Evolutionary conservation across 1,140 invertebrate genomes (phyloP), one percentile per base, ranked within the genome.

Genomic region (Penaeus chinensis): DNA sequence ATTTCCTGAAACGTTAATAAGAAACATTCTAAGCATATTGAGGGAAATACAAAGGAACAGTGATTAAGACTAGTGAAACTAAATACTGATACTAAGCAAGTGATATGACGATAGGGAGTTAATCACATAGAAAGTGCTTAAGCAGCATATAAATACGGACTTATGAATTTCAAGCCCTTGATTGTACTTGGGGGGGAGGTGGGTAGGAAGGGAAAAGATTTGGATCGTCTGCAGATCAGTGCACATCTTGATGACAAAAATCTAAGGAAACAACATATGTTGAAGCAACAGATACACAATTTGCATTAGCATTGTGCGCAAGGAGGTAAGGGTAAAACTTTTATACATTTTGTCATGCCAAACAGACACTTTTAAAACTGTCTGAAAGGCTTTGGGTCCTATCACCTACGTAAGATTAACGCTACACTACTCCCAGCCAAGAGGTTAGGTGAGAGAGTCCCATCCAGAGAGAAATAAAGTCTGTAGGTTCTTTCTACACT

Each of bases 371-470:
- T 76, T 27, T 19, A 82, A 87, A 62, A 42, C 74, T 63, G 85
- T 71, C 78, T 74, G 69, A 71, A 81, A 83, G 79, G 80, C 80
- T 62, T 87, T 62, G 80, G 86, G 71, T 87, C 84, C 80, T 87
- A 87, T 82, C 80, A 82, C 86, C 80, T 87, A 87, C 61, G 24
- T 87, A 87, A 87, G 80, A 87, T 87, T 87, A 87, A 87, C 86
- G 27, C 86, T 87, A 87, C 54, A 76, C 86, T 87, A 87, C 86
- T 87, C 86, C 86, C 86, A 87, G 86, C 86, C 86, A 87, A 82
- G 86, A 87, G 86, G 80, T 87, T 82, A 87, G 86, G 86, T 87
- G 86, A 87, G 86, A 87, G 86, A 87, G 81, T 87, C 86, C 86
- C 86, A 82, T 87, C 86, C 86, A 87, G 81, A 87, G 81, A 87